These are phyloP conservation scores for Xiphydria camelus DNA, from an alignment of 2,888 invertebrate species.

Conservation along the genomic window DNA sequence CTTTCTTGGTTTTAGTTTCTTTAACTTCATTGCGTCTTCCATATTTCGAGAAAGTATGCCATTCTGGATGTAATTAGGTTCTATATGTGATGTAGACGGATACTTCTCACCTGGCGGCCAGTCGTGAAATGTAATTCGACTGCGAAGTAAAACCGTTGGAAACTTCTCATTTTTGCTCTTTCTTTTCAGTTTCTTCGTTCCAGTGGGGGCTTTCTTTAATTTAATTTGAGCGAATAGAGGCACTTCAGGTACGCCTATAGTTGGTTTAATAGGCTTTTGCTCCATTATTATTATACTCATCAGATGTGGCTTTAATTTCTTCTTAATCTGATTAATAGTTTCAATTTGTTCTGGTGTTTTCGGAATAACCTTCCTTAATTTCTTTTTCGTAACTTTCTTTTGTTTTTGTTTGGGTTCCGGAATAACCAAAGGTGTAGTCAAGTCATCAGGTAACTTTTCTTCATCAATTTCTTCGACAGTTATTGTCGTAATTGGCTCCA, in stretches of 20 bases:
- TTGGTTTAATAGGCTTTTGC: constrained; percentile 22
- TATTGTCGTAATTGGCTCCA: constrained; percentile 50
- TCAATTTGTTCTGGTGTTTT: constrained; percentile 36
- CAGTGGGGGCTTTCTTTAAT: constrained; percentile 35
- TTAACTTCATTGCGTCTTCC: constrained; percentile 58
- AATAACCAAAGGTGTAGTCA: no score
- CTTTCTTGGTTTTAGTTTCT: constrained; percentile 55
- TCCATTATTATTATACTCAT: constrained; percentile 65
- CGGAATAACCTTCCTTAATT: constrained; percentile 41
- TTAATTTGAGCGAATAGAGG: constrained; percentile 54
- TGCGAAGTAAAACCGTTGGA: not conserved
- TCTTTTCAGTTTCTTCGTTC: constrained; percentile 46
- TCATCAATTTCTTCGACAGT: constrained; percentile 41
- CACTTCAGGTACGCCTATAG: constrained; percentile 49
- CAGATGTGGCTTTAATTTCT: constrained; percentile 38
- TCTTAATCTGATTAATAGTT: constrained; percentile 32
- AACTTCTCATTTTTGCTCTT: constrained; percentile 9
- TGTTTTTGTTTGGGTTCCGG: constrained; percentile 25
- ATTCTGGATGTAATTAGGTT: constrained; percentile 56
- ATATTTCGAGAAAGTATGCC: constrained; percentile 60
- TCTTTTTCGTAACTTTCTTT: not conserved
- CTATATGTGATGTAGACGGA: constrained; percentile 50
- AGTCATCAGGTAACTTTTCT: constrained; percentile 27
- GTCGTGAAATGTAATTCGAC: constrained; percentile 30
- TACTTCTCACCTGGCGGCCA: constrained; percentile 57